Base-by-base conservation (phyloP, 2,888 invertebrate genomes). In the Melieria crassipennis region DNA sequence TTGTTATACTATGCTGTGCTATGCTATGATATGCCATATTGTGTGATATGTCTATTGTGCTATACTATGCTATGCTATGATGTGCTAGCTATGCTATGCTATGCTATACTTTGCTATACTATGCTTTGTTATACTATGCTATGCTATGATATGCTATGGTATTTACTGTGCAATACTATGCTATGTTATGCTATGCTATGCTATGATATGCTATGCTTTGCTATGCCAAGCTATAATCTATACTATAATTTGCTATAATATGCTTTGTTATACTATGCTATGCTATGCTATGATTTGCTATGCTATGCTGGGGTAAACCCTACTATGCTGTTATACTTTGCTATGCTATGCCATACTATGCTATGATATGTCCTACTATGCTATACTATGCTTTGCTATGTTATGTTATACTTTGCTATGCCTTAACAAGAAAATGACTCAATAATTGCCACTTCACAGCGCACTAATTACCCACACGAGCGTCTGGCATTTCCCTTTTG, bases 111-210 rank as follows among this genome's bases (percentile, higher is more conserved):
- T 3, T 30, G 30, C 30, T 30, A 30, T 30, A 3, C 30, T 30
- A 30, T 30, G 30, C 30, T 30, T 3, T 56, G 56, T 4, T n/a
- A 4, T 56, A 2, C 30, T 56, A 56, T 56, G n/a, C 30, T 56
- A n/a, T 56, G 56, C 30, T 13, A 56, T 56, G 56, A 3, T 56
- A 9, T 61, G 42, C 13, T 43, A 43, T 45, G 11, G 2, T 60
- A 42, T 30, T 7, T 60, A 30, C 10, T 60, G 0, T 60, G 42
- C 42, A 2, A 6, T 60, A 30, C 42, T 60, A 60, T 60, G 42
- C 42, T 76, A 76, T 76, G 76, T 75, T 74, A 73, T 68, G 72
- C 72, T 16, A 16, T 16, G 16, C 16, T 16, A 16, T 16, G 16
- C 16, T 16, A 1, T 16, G 16, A 0, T 74, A 70, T 55, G 65